Evolutionary conservation across 2,113 vertebrate species (phyloP), one percentile per base, ranked within the genome.

Genomic region (Tetrao urogallus): DNA sequence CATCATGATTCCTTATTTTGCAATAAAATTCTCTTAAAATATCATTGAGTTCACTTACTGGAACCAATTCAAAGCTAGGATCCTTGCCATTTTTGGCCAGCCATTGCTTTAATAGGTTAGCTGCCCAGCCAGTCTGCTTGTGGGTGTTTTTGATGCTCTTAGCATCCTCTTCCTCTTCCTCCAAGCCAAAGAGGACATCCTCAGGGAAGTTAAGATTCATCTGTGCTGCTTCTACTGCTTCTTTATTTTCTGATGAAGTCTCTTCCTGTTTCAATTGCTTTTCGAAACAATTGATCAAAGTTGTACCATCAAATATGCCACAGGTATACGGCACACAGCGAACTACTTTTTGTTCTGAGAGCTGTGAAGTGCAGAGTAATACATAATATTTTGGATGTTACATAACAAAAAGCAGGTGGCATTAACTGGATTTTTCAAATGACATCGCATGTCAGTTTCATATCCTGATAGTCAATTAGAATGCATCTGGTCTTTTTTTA

Each of bases 101-200:
- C 92, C 81, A 96, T 38, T 97, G 94, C 76, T 97, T 97, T 92
- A 96, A 85, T 20, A 97, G 67, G 81, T 96, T 96, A 93, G 87
- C 89, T 93, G 92, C 92, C 96, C 94, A 94, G 69, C 92, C 96
- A 92, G 95, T 95, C 94, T 97, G 96, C 79, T 96, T 96, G 92
- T 93, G 88, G 74, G 94, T 92, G 91, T 97, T 97, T 97, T 93
- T 96, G 82, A 95, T 94, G 91, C 96, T 96, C 92, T 95, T 96
- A 94, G 95, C 94, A 96, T 95, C 96, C 72, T 97, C 95, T 93
- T 97, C 94, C 82, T 97, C 93, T 91, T 97, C 86, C 82, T 95
- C 95, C 94, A 97, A 94, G 92, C 65, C 93, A 96, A 97, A 96
- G 61, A 96, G 91, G 43, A 93, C 89, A 87, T 95, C 93, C 87